phyloP scores from a whole-genome alignment of 2,888 invertebrate species.

The Eremobia ochroleuca region DNA sequence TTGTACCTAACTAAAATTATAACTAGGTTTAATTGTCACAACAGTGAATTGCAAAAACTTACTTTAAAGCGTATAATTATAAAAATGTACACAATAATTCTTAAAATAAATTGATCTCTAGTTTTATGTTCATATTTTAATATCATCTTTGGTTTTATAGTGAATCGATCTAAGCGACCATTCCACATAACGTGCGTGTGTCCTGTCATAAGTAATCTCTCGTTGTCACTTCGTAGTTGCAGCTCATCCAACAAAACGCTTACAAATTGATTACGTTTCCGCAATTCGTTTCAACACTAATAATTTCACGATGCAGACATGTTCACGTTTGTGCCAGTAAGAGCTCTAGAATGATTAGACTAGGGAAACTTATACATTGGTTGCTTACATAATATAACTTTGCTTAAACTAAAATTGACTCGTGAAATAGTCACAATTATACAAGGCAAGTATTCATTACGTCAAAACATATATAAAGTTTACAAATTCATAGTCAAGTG shows the following conservation, averaged over 20 bases:
- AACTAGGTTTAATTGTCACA: constrained; percentile 69
- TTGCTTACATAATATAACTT: constrained; percentile 61
- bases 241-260: constrained; percentile 33
- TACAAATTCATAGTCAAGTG: constrained; percentile 52
- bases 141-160: constrained; percentile 88
- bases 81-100: constrained; percentile 68
- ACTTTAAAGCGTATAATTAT: constrained; percentile 51
- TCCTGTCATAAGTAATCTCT: constrained; percentile 32
- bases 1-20: constrained; percentile 58
- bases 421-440: constrained; percentile 60
- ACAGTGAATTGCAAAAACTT: constrained; percentile 71
- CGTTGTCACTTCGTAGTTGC: constrained; percentile 18
- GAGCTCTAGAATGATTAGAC: constrained; percentile 68
- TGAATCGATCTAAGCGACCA: constrained; percentile 74
- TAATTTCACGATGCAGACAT: constrained; percentile 17
- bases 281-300: constrained; percentile 39
- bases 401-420: constrained; percentile 70
- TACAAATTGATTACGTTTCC: constrained; percentile 29
- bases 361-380: constrained; percentile 69
- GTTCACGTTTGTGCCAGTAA: constrained; percentile 28
- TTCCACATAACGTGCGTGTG: constrained; percentile 59
- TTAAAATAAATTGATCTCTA: constrained; percentile 76
- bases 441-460: constrained; percentile 70
- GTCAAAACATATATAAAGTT: constrained; percentile 54
- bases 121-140: constrained; percentile 78